Conservation (phyloP, 2,888 invertebrate species). For the Abrostola tripartita region DNA sequence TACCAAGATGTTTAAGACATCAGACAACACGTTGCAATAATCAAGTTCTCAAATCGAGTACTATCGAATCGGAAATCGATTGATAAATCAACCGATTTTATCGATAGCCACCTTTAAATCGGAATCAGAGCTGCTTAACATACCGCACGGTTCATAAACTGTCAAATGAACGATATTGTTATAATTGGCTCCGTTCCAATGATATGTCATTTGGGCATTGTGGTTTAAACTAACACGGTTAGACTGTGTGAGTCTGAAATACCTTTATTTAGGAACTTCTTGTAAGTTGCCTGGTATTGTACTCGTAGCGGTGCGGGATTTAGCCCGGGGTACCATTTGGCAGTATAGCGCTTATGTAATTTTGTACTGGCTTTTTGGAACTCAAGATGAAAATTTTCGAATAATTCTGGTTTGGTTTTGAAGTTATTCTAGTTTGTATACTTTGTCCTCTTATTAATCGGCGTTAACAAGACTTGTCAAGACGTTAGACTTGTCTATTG, state of each 20-base stretch:
- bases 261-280: slow-evolving; percentile 8
- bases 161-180: slow-evolving; percentile 46
- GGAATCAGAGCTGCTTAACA: slow-evolving; percentile 48
- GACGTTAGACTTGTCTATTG: no score
- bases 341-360: neutral
- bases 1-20: no score
- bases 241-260: slow-evolving; percentile 19
- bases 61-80: neutral
- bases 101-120: slow-evolving; percentile 26
- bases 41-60: no score
- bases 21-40: no score
- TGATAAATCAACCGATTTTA: slow-evolving; percentile 8
- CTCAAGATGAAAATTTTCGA: no score
- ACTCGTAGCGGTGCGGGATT: neutral
- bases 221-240: slow-evolving; percentile 20
- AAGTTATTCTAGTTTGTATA: no score
- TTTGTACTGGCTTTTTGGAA: no score
- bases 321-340: neutral
- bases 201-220: slow-evolving; percentile 46
- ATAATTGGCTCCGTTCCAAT: slow-evolving; percentile 36
- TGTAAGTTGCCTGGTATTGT: neutral
- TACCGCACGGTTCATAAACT: slow-evolving; percentile 46
- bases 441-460: no score
- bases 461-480: no score
- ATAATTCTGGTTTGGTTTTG: no score